Base-by-base conservation (phyloP, 2,888 invertebrate species). In the Drosophila stalkeri region DNA sequence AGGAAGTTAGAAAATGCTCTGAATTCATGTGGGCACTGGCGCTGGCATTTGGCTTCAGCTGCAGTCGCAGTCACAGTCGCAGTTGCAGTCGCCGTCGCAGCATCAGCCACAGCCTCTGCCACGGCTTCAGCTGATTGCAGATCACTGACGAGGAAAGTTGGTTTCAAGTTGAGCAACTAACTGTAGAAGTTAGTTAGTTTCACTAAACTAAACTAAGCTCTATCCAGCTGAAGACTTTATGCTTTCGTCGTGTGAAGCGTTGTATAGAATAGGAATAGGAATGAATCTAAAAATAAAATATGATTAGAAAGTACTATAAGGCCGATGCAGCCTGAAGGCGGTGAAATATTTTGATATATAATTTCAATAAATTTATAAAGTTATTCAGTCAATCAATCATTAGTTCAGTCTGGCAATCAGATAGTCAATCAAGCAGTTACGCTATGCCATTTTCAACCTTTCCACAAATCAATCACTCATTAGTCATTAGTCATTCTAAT, bases 1-100 rank as follows among this genome's bases (percentile, higher is more conserved):
- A 84, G 90, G 89, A 89, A 90, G 89, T 90, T 81, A 80, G 82
- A 81, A 87, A 90, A 84, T 86, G 84, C 86, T 89, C 89, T 82
- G 86, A 80, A 82, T 90, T 82, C 82, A 80, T 80, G 83, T 80
- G 82, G 78, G 64, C 79, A 60, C 76, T 67, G 75, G 75, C 64
- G 66, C 81, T 73, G 79, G 75, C 77, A 80, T 68, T 79, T 49
- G 66, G 77, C 72, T 80, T 49, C 64, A 72, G 72, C 78, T 23
- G 2, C 54, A 20, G 54, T 11, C 16, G 0, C 20, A 9, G 52
- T 20, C 20, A 1, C 20, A 14, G 37, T 5, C 14, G 0, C 51
- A n/a, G n/a, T n/a, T 23, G 2, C 54, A 20, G 54, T 11, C 16
- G 0, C 20, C 5, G 52, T 20, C 20, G 2, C 20, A n/a, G n/a